These are phyloP conservation scores for Lophura nycthemera DNA, from an alignment of 2,113 vertebrate species.

Conservation along the genomic window DNA sequence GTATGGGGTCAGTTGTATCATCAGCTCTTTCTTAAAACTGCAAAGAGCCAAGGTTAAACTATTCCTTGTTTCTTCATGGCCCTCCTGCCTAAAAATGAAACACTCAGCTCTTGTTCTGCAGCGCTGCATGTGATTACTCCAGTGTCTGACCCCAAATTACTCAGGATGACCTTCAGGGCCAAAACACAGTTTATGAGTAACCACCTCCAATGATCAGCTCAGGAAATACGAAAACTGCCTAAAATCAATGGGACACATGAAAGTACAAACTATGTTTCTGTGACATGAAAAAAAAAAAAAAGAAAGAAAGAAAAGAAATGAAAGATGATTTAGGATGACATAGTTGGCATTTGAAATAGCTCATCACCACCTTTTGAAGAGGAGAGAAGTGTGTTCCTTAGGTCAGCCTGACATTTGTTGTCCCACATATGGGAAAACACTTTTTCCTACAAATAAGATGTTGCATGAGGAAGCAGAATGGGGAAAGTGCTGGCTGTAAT, in stretches of 20 bases:
- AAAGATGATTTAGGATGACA: background rate
- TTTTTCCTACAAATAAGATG: background rate
- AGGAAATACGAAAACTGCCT: background rate
- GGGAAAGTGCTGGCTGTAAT: conserved; percentile 34
- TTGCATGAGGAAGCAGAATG: conserved; percentile 19
- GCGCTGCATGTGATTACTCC: background rate
- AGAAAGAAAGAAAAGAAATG: background rate
- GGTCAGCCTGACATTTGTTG: conserved; percentile 31
- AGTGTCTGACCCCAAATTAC: background rate
- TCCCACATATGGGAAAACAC: background rate
- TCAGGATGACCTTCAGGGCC: background rate
- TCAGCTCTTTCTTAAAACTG: background rate
- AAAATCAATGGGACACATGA: background rate
- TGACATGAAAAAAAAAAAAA: background rate
- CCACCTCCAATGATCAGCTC: background rate
- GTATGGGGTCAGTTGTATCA: background rate
- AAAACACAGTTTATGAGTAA: background rate
- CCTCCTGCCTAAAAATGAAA: background rate
- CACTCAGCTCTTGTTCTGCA: background rate
- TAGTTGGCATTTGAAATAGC: background rate
- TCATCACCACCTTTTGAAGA: background rate
- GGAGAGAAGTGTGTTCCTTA: background rate
- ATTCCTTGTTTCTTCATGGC: background rate
- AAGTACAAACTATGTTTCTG: background rate
- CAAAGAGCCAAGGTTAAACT: background rate